These are phyloP conservation scores for Solenopsis fugax DNA, from an alignment of 1,140 invertebrate species.

Conservation along the genomic window DNA sequence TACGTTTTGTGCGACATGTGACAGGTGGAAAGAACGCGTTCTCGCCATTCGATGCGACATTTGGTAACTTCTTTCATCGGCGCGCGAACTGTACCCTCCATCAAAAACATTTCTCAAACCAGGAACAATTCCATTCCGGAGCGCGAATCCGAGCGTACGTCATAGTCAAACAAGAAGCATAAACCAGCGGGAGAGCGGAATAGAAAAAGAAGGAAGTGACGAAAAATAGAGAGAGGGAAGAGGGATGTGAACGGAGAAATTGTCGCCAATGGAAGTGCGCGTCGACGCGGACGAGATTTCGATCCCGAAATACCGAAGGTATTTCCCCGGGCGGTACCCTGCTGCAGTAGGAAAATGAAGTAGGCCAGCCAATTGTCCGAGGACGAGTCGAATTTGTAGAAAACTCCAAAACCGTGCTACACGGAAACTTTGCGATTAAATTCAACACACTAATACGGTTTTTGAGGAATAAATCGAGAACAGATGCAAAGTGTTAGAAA, in stretches of 20 bases:
- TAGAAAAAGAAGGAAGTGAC: slow-evolving; percentile 10
- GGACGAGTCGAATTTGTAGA: neutral
- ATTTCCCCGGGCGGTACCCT: slow-evolving; percentile 47
- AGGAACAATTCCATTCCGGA: slow-evolving; percentile 56
- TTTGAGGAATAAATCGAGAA: slow-evolving; percentile 13
- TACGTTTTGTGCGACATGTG: slow-evolving; percentile 47
- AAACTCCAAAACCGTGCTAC: slow-evolving; percentile 37
- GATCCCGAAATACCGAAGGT: slow-evolving; percentile 32
- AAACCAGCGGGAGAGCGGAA: slow-evolving; percentile 42
- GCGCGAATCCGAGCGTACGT: slow-evolving; percentile 54
- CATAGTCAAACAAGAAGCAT: slow-evolving; percentile 64
- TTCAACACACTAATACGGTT: slow-evolving; percentile 8
- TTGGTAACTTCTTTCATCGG: slow-evolving; percentile 61
- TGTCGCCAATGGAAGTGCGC: slow-evolving; percentile 25
- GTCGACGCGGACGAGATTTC: slow-evolving; percentile 53
- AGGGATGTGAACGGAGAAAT: slow-evolving; percentile 45
- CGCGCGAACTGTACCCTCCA: slow-evolving; percentile 27
- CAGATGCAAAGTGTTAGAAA: neutral
- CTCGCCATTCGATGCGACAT: slow-evolving; percentile 49
- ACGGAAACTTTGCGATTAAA: slow-evolving; percentile 66
- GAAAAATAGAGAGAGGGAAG: slow-evolving; percentile 4
- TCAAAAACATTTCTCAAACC: slow-evolving; percentile 61
- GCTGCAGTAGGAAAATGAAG: slow-evolving; percentile 61
- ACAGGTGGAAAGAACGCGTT: slow-evolving; percentile 42
- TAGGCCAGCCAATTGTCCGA: slow-evolving; percentile 53